These are phyloP conservation scores for Lithophane semibrunnea DNA, from an alignment of 2,888 invertebrate species.

Conservation along the genomic window DNA sequence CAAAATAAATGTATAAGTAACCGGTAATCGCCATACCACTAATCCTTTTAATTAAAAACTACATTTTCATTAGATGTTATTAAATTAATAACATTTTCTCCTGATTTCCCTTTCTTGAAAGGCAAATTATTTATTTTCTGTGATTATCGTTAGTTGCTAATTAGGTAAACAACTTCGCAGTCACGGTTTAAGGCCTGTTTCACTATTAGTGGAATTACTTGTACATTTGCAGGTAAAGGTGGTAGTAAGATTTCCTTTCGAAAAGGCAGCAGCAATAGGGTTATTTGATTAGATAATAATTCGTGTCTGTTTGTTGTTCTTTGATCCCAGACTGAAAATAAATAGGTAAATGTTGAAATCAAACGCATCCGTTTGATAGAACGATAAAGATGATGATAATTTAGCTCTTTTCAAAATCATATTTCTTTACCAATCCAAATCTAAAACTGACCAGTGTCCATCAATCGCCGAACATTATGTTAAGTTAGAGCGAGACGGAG, in stretches of 20 bases:
- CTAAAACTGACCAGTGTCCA: neutral
- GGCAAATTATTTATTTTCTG: constrained; percentile 14
- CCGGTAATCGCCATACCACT: neutral
- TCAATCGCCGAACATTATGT: constrained; percentile 44
- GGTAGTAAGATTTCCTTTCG: neutral
- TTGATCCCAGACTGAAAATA: too few species aligned
- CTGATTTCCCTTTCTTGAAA: constrained; percentile 31
- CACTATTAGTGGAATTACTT: constrained; percentile 33
- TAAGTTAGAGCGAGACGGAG: constrained; percentile 48
- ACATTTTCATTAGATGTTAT: constrained; percentile 33
- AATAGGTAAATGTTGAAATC: too few species aligned
- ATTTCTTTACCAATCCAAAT: neutral
- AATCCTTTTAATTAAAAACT: constrained; percentile 25
- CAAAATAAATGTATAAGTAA: constrained; percentile 5
- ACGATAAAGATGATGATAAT: neutral
- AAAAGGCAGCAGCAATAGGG: too few species aligned
- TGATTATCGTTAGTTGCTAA: constrained; percentile 21
- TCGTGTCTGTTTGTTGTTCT: too few species aligned
- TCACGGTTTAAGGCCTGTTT: constrained; percentile 16
- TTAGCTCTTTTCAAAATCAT: too few species aligned
- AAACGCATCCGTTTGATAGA: too few species aligned
- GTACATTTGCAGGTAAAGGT: neutral
- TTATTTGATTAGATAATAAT: too few species aligned
- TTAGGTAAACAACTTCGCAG: constrained; percentile 18
- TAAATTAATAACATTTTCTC: constrained; percentile 42